Percentiles rank a stretch among this genome's conserved stretches.
Evolutionary conservation across 2,888 invertebrate genomes (phyloP).

Genomic region (Noctua pronuba): DNA sequence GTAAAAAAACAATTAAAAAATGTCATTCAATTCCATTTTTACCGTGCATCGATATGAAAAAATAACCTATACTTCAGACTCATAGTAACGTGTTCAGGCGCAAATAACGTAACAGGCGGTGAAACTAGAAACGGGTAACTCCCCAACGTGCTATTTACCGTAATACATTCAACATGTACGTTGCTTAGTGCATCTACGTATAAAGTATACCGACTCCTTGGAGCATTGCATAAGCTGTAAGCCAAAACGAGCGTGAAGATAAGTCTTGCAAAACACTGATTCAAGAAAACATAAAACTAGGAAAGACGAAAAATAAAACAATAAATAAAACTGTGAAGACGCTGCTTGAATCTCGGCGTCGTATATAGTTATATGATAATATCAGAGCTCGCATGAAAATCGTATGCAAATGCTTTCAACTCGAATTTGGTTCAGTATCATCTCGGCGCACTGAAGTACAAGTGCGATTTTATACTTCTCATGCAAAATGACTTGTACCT

Average conservation of each 20-base stretch:
- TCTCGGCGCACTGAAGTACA: constrained; percentile 9
- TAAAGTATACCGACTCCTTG: constrained; percentile 38
- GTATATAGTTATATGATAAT: constrained; percentile 48
- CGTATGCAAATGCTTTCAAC: constrained; percentile 62
- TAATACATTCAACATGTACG: constrained; percentile 34
- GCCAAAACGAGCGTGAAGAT: constrained; percentile 32
- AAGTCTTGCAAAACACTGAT: constrained; percentile 40
- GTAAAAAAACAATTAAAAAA: neutral
- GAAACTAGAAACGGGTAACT: constrained; percentile 32
- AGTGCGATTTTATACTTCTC: constrained; percentile 10
- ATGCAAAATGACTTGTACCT: constrained; percentile 21
- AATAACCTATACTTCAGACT: neutral
- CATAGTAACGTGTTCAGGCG: neutral
- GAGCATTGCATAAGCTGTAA: constrained; percentile 60
- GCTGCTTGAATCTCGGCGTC: constrained; percentile 34
- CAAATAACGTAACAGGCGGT: constrained; percentile 10
- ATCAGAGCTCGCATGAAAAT: constrained; percentile 49
- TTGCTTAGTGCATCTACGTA: constrained; percentile 38
- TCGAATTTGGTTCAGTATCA: constrained; percentile 49
- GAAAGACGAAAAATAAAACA: constrained; percentile 47
- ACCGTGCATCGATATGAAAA: neutral
- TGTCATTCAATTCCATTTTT: neutral
- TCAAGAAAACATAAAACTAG: constrained; percentile 31
- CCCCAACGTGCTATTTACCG: constrained; percentile 51
- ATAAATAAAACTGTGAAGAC: constrained; percentile 41